These are phyloP conservation scores for Platyrinchus mystaceus DNA, from an alignment of 2,797 vertebrate species.

Conservation along the genomic window DNA sequence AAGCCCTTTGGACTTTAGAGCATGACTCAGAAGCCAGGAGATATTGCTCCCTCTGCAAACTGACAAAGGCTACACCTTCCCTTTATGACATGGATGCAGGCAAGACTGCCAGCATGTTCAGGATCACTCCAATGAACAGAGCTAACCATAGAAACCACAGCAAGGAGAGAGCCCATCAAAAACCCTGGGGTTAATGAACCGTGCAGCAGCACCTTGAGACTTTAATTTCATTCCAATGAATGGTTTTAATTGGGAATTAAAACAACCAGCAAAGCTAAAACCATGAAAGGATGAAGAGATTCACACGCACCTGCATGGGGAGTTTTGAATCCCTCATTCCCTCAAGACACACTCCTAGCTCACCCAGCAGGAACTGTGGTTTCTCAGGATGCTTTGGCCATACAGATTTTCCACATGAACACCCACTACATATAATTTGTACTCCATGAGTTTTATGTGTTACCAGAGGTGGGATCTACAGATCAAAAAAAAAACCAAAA, in stretches of 20 bases:
- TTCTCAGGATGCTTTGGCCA: neutral
- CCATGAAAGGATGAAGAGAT: constrained; percentile 25
- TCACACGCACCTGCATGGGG: constrained; percentile 1
- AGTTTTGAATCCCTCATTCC: constrained; percentile 3
- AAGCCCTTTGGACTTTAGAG: neutral
- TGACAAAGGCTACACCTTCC: neutral
- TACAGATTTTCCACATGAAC: neutral
- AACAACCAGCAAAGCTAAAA: constrained; percentile 17
- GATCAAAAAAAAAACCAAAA: neutral
- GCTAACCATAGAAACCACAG: neutral
- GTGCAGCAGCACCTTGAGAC: neutral
- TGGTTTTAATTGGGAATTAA: constrained; percentile 2
- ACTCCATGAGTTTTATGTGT: neutral
- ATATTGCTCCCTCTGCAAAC: neutral
- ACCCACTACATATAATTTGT: neutral
- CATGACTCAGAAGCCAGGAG: neutral
- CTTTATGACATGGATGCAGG: neutral
- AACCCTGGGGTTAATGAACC: neutral
- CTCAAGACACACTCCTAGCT: constrained; percentile 17
- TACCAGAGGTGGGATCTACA: neutral
- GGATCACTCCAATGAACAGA: neutral
- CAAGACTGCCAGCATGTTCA: neutral
- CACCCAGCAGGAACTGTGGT: neutral
- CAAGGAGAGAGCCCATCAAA: neutral
- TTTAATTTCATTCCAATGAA: neutral